Evolutionary conservation across 1,140 invertebrate species (phyloP).

Genomic region (Aphelinus atriplicis): DNA sequence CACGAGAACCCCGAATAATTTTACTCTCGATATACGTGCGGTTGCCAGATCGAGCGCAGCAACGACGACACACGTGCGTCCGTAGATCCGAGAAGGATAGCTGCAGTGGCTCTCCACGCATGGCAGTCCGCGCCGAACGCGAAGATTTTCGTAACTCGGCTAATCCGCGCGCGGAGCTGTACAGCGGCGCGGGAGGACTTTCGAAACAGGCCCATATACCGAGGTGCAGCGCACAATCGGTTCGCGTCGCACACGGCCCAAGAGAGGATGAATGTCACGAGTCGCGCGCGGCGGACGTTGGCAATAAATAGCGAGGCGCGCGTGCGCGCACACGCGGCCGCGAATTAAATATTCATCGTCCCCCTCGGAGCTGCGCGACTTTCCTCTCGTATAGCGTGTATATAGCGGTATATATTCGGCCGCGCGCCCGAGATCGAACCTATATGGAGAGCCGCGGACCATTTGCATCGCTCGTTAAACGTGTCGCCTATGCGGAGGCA

Average conservation of each 20-base stretch:
- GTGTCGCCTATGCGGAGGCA: background rate
- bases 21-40: too few species aligned
- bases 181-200: background rate
- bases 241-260: background rate
- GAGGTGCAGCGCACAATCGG: too few species aligned
- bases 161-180: background rate
- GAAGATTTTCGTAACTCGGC: background rate
- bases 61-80: too few species aligned
- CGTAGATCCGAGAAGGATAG: too few species aligned
- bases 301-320: slow-evolving; percentile 24
- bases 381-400: too few species aligned
- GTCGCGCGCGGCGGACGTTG: background rate
- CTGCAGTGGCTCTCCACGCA: too few species aligned
- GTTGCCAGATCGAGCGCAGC: too few species aligned
- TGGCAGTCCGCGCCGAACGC: too few species aligned
- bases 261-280: background rate
- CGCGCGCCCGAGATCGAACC: slow-evolving; percentile 1
- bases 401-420: background rate
- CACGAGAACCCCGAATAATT: too few species aligned
- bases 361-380: background rate
- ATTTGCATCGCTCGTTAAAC: slow-evolving; percentile 29
- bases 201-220: background rate
- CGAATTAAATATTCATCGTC: slow-evolving; percentile 40
- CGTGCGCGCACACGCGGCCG: slow-evolving; percentile 9
- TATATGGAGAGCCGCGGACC: background rate